A percentile compares a stretch with the other conserved stretches of the same genome.
phyloP scores from a whole-genome alignment of 2,113 vertebrate species.

The Gadus macrocephalus region DNA sequence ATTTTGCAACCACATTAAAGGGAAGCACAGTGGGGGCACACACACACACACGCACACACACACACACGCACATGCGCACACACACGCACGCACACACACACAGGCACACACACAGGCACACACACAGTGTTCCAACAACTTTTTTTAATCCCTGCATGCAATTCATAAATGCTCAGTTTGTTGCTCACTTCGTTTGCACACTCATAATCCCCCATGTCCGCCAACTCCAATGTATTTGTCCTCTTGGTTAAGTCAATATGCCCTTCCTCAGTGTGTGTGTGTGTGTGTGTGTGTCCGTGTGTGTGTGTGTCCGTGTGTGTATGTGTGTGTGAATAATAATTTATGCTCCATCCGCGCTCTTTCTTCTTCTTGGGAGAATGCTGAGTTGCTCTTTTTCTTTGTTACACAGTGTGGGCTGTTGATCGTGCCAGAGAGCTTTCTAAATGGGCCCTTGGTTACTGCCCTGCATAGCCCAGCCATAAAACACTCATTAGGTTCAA shows the following conservation, averaged over 20 bases:
- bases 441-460: slow-evolving; percentile 38
- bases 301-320: no score
- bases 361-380: slow-evolving; percentile 30
- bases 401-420: slow-evolving; percentile 42
- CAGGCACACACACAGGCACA: background rate
- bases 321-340: slow-evolving; percentile 17
- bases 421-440: slow-evolving; percentile 42
- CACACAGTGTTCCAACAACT: background rate
- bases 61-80: background rate
- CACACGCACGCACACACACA: background rate
- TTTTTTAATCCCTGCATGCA: slow-evolving; percentile 1
- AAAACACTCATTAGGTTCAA: no score
- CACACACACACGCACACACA: background rate
- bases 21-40: no score
- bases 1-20: no score
- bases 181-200: background rate
- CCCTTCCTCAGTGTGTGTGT: background rate
- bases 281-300: background rate
- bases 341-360: slow-evolving; percentile 22
- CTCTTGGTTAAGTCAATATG: slow-evolving; percentile 14
- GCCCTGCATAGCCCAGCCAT: slow-evolving; percentile 19
- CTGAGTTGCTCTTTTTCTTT: slow-evolving; percentile 42
- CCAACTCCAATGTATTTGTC: slow-evolving; percentile 12
- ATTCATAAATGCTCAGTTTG: background rate
- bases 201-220: background rate